Conservation (phyloP, 2,888 invertebrate species). For the Bhutanitis thaidina region DNA sequence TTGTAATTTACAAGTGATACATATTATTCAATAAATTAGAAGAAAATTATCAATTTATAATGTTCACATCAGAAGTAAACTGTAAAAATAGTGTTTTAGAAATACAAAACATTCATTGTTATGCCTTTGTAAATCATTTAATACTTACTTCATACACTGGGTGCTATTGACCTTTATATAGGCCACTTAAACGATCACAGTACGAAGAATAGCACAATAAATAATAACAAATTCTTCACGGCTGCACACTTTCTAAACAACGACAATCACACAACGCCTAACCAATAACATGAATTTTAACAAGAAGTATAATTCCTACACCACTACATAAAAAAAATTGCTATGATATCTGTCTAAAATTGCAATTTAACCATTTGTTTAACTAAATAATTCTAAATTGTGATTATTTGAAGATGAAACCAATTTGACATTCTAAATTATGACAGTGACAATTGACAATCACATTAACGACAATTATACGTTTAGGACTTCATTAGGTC, state of each 20-base stretch:
- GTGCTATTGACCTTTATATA: slow-evolving; percentile 19
- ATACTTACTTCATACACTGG: slow-evolving; percentile 10
- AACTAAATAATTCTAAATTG: neutral
- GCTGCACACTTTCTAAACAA: slow-evolving; percentile 22
- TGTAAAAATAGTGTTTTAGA: neutral
- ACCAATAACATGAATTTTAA: slow-evolving; percentile 4
- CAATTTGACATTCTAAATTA: neutral
- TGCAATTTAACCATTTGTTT: slow-evolving; percentile 5
- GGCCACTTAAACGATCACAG: slow-evolving; percentile 14
- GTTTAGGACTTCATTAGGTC: too few species aligned
- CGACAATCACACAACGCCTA: slow-evolving; percentile 15
- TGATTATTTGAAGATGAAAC: neutral
- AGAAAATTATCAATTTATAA: too few species aligned
- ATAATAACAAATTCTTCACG: slow-evolving; percentile 21
- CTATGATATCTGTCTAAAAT: slow-evolving; percentile 4
- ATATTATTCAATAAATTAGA: too few species aligned
- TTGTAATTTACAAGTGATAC: too few species aligned
- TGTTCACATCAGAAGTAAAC: neutral
- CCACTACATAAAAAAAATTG: neutral
- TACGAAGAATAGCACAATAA: slow-evolving; percentile 19
- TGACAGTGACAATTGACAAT: neutral
- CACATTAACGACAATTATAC: too few species aligned
- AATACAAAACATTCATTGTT: neutral
- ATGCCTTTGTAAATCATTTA: neutral
- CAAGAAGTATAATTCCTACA: neutral